Evolutionary conservation across 2,797 vertebrate species (phyloP), one percentile per base, ranked within the genome.

Genomic region (Hydrophis major): DNA sequence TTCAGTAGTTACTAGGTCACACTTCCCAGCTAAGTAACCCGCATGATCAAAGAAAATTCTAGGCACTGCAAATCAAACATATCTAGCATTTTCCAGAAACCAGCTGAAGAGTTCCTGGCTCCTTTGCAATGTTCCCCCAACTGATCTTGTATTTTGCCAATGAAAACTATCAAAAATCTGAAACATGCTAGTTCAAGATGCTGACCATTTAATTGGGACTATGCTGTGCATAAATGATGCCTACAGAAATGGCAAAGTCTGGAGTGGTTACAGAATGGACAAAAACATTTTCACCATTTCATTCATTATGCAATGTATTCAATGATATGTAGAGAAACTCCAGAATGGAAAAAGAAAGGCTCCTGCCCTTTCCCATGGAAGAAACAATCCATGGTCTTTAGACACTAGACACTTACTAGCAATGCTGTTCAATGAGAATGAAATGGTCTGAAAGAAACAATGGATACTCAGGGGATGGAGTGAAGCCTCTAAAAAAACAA

Each of bases 371-470:
- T 96, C 94, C 94, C 94, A 95, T 69, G 95, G 92, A 95, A 95
- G 83, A 94, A 89, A 89, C 53, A 89, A 91, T 90, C 92, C 93
- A 87, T 0, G 0, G 78, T 92, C n/a, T 89, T 93, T 12, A 11
- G 89, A 90, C 89, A 92, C 94, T 83, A 94, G 92, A 92, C 93
- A 59, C 57, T 89, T 94, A 93, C 93, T 94, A 94, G 95, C n/a
- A 87, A 13, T 4, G 60, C 90, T 90, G 90, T 7, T 95, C 95
- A 95, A 95, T 94, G 92, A 56, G 92, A 63, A 37, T 47, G 92
- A 3, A 94, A 89, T 93, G 94, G 55, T 87, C 87, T 61, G 87
- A 50, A 53, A 93, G 87, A 94, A 90, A 96, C 95, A 96, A 97
- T 95, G 95, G 86, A 86, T 93, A 95, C 94, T 0, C 0, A 20